Percentiles rank a stretch among this genome's conserved stretches.
These are phyloP conservation scores for Drosophila watanabei DNA, from an alignment of 1,140 invertebrate species.

Conservation along the genomic window DNA sequence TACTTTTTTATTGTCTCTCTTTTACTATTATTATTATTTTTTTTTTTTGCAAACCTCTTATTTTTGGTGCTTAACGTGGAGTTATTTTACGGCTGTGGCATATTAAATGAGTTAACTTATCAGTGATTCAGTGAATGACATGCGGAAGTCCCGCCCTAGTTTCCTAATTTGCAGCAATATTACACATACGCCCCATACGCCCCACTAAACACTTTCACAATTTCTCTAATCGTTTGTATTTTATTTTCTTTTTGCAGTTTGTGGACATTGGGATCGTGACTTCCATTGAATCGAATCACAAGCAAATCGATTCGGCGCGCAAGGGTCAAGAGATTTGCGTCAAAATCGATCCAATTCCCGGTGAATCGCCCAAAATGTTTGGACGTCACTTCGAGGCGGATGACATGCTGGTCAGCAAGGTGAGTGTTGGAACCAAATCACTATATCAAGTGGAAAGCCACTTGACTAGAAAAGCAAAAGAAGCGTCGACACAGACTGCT, in stretches of 20 bases:
- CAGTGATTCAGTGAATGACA: slow-evolving; percentile 48
- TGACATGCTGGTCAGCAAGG: slow-evolving; percentile 98
- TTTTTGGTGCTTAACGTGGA: slow-evolving; percentile 38
- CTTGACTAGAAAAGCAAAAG: slow-evolving; percentile 17
- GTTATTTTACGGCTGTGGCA: slow-evolving; percentile 55
- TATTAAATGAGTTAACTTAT: slow-evolving; percentile 51
- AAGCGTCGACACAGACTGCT: not conserved
- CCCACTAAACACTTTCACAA: slow-evolving; percentile 30
- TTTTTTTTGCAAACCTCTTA: slow-evolving; percentile 54
- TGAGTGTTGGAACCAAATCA: slow-evolving; percentile 86
- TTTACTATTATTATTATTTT: not conserved
- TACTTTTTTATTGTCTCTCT: not conserved
- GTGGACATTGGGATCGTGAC: slow-evolving; percentile 97
- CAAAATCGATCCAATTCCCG: slow-evolving; percentile 98
- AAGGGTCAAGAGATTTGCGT: slow-evolving; percentile 99
- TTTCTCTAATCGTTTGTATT: slow-evolving; percentile 19
- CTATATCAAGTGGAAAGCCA: slow-evolving; percentile 1
- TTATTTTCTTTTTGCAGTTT: slow-evolving; percentile 90
- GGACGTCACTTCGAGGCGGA: slow-evolving; percentile 99
- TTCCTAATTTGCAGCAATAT: slow-evolving; percentile 28
- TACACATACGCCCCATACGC: slow-evolving; percentile 46
- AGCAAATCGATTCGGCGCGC: slow-evolving; percentile 96
- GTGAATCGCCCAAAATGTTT: slow-evolving; percentile 99
- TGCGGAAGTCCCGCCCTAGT: slow-evolving; percentile 33
- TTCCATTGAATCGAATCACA: slow-evolving; percentile 96